phyloP scores from a whole-genome alignment of 2,797 vertebrate species.

The Hippocampus kuda region DNA sequence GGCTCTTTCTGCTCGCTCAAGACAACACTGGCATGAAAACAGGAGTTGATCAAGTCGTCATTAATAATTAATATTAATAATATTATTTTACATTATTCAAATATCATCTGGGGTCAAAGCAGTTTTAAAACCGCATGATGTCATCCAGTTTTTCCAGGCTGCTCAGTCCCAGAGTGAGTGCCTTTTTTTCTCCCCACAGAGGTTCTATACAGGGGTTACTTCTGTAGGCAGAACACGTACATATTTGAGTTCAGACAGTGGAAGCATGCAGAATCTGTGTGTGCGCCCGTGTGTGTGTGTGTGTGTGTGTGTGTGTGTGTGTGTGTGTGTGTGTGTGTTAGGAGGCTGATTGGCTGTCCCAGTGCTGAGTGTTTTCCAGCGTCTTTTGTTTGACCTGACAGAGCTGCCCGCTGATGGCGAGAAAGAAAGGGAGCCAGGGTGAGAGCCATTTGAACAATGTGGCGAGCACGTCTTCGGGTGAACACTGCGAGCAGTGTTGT shows the following conservation, averaged over 20 bases:
- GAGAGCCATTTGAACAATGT: slow-evolving; percentile 53
- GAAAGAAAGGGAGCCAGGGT: slow-evolving; percentile 8
- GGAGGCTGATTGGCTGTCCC: slow-evolving; percentile 39
- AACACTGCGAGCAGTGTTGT: slow-evolving; percentile 67
- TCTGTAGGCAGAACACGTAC: slow-evolving; percentile 1
- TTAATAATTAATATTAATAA: too few relatives aligned
- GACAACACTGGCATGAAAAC: neutral
- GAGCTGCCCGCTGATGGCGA: slow-evolving; percentile 46
- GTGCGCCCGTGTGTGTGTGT: neutral
- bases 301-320: neutral
- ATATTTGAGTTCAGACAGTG: neutral
- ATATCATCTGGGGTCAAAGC: neutral
- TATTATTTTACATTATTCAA: neutral
- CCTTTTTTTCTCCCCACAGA: neutral
- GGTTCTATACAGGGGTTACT: neutral
- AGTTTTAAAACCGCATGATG: neutral
- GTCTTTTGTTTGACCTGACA: slow-evolving; percentile 56
- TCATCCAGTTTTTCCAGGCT: neutral
- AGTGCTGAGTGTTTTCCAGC: slow-evolving; percentile 50
- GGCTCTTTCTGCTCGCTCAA: neutral
- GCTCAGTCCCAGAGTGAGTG: neutral
- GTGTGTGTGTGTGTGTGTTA: neutral
- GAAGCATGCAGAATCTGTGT: slow-evolving; percentile 3
- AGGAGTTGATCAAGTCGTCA: neutral
- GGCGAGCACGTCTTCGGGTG: slow-evolving; percentile 55